Base-by-base conservation (phyloP, 2,113 vertebrate species). In the Onychostoma macrolepis region DNA sequence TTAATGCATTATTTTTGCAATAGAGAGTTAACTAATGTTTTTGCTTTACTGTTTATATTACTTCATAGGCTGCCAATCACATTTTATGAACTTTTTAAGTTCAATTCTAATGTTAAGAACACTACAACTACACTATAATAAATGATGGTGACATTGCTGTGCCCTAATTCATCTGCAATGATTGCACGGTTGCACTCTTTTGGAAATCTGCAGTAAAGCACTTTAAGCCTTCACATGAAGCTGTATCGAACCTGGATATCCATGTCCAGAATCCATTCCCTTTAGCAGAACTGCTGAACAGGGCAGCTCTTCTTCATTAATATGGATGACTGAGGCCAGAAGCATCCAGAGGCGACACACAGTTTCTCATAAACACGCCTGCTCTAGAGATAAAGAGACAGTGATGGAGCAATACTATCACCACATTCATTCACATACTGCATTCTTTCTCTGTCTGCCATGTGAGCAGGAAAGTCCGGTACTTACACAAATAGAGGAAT, bases 291-390 rank as follows among this genome's bases (percentile, higher is more conserved):
- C 11, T 58, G 85, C 75, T 86, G 67, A 72, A 53, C 45, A 80
- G 77, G 67, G 48, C 10, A 26, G 77, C 85, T 71, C 67, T 84
- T 88, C 26, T 81, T 90, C 38, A 87, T 81, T 85, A 56, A 74
- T 72, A 38, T 69, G 65, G 43, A 84, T 71, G 45, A 88, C 87
- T 33, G 26, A 41, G 56, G 36, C 63, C 50, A 53, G 61, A 58
- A 28, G 21, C 38, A 76, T 48, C 21, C n/a, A 72, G 48, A 86
- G 45, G 50, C 30, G 30, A 85, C 38, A 74, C 65, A 72, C 82
- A 4, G 67, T 75, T 33, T 71, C 56, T 53, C 45, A 83, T 65
- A 83, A 83, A 83, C 45, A 65, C 61, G 36, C 38, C 33, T 63
- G 36, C 79, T 63, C 56, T 17, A 28, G 65, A 56, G 82, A 84